Base-by-base conservation (phyloP, 1,140 invertebrate species). In the Drosophila auraria region DNA sequence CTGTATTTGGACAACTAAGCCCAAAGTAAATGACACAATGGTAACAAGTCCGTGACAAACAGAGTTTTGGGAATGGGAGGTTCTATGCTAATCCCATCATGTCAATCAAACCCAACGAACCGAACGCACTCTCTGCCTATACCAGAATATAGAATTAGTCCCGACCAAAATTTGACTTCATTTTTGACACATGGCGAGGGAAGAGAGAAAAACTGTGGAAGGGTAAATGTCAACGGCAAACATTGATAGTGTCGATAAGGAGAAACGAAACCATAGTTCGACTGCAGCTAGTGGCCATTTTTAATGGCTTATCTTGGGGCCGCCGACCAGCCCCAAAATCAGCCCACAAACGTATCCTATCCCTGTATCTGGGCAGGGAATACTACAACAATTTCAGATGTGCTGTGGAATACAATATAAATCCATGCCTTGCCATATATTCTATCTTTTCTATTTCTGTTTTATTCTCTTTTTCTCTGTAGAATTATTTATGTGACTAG, bases 211-310 rank as follows among this genome's bases (percentile, higher is more conserved):
- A 40, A 40, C 17, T 42, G 30, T 65, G 74, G 64, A 78, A 78
- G 60, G 61, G 82, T 75, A 87, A 87, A 83, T 78, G 75, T 78
- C 75, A 78, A 70, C 75, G 78, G 81, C 65, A 90, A 90, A 89
- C 87, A 89, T 79, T 82, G 84, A 89, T 82, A 89, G 60, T 68
- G 56, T 63, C 63, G 84, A 89, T 89, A 89, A 89, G 62, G 66
- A 75, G 72, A 83, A 81, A 38, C 61, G 51, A 84, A 84, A 38
- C 54, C 60, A 58, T 64, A 59, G 63, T 71, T 69, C 62, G 54
- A 82, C 42, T 73, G 57, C 64, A 74, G 58, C 50, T 83, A 83
- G 84, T 89, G 86, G 84, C 84, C 84, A 89, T 89, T 89, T 89
- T 89, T 84, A 82, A 84, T 90, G 73, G 86, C 86, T 89, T 89